These are phyloP conservation scores for Nasonovia ribisnigri DNA, from an alignment of 2,888 invertebrate genomes.

Conservation along the genomic window DNA sequence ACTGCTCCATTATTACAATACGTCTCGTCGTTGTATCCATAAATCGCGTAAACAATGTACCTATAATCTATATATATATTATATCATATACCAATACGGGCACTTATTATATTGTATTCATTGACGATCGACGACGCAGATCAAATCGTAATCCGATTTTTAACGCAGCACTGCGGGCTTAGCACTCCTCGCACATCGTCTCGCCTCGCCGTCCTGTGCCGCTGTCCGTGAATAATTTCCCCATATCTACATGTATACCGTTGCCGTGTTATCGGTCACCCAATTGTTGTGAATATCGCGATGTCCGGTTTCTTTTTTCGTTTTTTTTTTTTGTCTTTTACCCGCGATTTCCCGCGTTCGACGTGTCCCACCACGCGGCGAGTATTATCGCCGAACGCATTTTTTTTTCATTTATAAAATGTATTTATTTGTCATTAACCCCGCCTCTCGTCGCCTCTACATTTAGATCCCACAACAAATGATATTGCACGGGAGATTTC, in stretches of 20 bases:
- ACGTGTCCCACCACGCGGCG: neutral
- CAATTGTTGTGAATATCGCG: neutral
- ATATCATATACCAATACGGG: too few relatives aligned
- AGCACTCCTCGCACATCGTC: constrained; percentile 9
- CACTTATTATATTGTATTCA: neutral
- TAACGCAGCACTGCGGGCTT: constrained; percentile 37
- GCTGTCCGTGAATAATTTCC: constrained; percentile 51
- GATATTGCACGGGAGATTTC: constrained; percentile 23
- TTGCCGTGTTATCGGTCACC: constrained; percentile 1
- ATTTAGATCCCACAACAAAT: neutral
- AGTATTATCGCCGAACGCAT: constrained; percentile 30
- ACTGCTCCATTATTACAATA: neutral
- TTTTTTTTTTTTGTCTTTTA: neutral
- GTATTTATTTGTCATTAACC: constrained; percentile 20
- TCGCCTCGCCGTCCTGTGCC: neutral
- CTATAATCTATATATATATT: neutral
- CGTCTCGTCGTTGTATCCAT: neutral
- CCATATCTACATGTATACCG: neutral
- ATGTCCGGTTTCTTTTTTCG: neutral
- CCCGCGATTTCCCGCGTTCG: constrained; percentile 2
- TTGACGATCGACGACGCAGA: constrained; percentile 33
- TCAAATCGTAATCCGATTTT: constrained; percentile 54
- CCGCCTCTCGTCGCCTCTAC: neutral
- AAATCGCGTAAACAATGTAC: neutral
- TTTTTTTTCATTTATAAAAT: neutral